These are phyloP conservation scores for Anas acuta DNA, from an alignment of 2,797 vertebrate species.

Conservation along the genomic window DNA sequence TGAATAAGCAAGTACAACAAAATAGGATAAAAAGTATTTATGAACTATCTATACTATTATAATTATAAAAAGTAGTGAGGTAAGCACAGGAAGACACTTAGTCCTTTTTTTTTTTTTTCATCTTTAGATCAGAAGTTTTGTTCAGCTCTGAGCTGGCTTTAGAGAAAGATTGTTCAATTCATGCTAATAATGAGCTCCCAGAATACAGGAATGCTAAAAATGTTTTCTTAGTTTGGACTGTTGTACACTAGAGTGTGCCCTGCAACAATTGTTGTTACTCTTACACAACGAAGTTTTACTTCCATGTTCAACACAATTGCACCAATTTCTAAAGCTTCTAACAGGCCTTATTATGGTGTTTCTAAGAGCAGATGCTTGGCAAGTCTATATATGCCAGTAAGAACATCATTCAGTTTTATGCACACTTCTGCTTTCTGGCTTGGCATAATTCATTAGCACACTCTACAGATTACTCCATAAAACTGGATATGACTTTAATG, in stretches of 20 bases:
- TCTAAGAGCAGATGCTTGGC: constrained; percentile 73
- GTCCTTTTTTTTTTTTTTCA: neutral
- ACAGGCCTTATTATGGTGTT: constrained; percentile 27
- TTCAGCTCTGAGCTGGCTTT: neutral
- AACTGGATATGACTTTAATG: constrained; percentile 76
- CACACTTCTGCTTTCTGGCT: constrained; percentile 78
- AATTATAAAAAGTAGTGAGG: neutral
- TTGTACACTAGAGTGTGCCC: neutral
- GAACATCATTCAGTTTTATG: constrained; percentile 84
- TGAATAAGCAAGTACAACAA: neutral
- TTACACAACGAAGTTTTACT: neutral
- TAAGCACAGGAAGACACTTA: neutral
- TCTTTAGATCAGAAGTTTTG: neutral
- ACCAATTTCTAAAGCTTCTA: constrained; percentile 28
- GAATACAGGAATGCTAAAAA: neutral
- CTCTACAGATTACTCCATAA: constrained; percentile 78
- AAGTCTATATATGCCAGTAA: constrained; percentile 79
- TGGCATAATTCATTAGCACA: constrained; percentile 81
- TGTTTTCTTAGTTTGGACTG: neutral
- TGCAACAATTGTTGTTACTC: neutral
- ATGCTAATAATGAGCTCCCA: neutral
- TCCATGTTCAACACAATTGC: constrained; percentile 5
- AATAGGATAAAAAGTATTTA: neutral
- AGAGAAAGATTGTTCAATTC: neutral
- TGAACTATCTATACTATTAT: neutral